Percentiles rank a stretch among this genome's conserved stretches.
These are phyloP conservation scores for Drosophila kambysellisi DNA, from an alignment of 2,888 invertebrate genomes.

Conservation along the genomic window DNA sequence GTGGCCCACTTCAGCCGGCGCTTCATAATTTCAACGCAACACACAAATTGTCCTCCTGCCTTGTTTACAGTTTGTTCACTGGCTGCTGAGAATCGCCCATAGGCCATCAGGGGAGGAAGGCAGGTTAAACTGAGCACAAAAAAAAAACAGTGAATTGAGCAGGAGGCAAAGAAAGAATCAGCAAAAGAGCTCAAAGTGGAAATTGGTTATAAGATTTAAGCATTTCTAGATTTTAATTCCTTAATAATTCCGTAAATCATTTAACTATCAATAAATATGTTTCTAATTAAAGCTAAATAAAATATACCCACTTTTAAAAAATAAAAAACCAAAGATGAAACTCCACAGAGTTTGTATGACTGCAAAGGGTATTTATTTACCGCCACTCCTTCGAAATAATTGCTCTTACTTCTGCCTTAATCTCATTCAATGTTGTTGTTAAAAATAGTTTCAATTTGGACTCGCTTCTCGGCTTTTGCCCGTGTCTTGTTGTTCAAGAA, in stretches of 20 bases:
- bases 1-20: conserved; percentile 63
- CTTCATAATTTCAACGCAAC: conserved; percentile 61
- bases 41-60: conserved; percentile 64
- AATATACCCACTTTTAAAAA: background rate
- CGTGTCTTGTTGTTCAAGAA: conserved; percentile 4
- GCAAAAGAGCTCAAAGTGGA: background rate
- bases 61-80: conserved; percentile 55
- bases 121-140: conserved; percentile 3
- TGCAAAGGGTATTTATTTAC: background rate
- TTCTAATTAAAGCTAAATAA: background rate
- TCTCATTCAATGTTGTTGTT: conserved; percentile 8
- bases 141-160: conserved; percentile 13
- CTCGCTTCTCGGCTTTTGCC: background rate
- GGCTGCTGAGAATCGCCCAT: conserved; percentile 14
- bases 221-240: background rate
- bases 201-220: conserved; percentile 10
- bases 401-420: background rate
- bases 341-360: background rate
- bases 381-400: background rate
- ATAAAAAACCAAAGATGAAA: background rate
- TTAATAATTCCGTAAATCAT: background rate
- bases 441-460: conserved; percentile 16
- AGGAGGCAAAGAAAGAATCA: conserved; percentile 12
- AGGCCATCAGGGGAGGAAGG: background rate
- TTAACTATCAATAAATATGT: background rate